Conservation (phyloP, 2,888 invertebrate genomes). For the Nemurella pictetii region DNA sequence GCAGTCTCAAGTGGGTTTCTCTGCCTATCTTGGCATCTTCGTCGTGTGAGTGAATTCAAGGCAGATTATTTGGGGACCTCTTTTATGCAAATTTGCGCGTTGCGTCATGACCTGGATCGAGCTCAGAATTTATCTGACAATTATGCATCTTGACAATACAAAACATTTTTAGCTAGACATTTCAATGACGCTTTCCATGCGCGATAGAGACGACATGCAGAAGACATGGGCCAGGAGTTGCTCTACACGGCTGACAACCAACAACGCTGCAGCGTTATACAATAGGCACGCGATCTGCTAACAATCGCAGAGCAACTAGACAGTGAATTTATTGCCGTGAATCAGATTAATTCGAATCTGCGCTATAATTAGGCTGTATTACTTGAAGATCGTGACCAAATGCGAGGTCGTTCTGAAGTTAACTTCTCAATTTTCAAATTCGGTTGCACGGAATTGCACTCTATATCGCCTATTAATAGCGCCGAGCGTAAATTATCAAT, state of each 20-base stretch:
- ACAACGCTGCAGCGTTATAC: background rate
- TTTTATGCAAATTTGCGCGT: background rate
- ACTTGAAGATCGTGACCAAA: background rate
- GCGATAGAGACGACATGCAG: background rate
- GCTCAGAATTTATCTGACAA: constrained; percentile 1
- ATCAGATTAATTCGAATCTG: background rate
- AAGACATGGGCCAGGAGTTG: background rate
- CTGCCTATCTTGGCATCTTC: background rate
- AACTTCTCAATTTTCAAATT: background rate
- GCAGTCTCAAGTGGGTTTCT: background rate
- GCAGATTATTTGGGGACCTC: background rate
- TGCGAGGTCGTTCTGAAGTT: background rate
- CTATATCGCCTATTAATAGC: background rate
- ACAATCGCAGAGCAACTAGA: background rate
- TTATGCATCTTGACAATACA: constrained; percentile 20
- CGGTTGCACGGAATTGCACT: background rate
- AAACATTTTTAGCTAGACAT: background rate
- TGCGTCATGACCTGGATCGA: constrained; percentile 18
- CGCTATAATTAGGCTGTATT: background rate
- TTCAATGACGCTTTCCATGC: background rate
- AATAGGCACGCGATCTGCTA: background rate
- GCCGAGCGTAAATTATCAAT: background rate
- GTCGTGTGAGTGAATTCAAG: background rate
- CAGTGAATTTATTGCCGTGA: background rate
- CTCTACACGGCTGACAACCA: background rate